phyloP scores from a whole-genome alignment of 2,113 vertebrate species.

The Carollia perspicillata region DNA sequence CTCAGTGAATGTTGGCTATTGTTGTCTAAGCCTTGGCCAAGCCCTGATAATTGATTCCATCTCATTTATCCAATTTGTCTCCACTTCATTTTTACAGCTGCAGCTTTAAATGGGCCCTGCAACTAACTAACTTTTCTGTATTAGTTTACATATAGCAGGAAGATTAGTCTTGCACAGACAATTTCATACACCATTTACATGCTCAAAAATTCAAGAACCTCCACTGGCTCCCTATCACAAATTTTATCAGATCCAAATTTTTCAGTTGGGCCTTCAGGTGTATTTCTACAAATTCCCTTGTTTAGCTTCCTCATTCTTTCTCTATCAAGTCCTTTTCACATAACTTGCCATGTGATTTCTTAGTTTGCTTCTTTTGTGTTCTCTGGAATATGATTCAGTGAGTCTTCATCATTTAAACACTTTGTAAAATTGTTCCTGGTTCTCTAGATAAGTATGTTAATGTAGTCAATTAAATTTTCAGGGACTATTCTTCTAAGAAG shows the following conservation, averaged over 20 bases:
- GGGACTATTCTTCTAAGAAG: background rate
- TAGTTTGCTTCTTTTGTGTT: background rate
- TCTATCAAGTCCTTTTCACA: background rate
- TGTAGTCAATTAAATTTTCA: conserved; percentile 17
- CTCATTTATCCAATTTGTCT: background rate
- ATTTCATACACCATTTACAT: background rate
- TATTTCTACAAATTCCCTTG: background rate
- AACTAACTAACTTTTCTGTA: background rate
- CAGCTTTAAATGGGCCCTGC: background rate
- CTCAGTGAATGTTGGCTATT: background rate
- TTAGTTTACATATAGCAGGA: background rate
- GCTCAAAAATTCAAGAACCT: background rate
- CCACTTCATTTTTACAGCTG: background rate
- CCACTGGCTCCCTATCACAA: background rate
- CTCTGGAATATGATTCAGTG: background rate
- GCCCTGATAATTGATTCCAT: background rate
- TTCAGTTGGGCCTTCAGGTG: background rate
- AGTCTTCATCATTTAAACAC: background rate
- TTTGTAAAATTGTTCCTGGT: background rate
- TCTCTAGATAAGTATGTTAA: background rate
- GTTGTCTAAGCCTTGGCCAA: background rate
- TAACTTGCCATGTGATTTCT: background rate
- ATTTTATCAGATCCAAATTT: conserved; percentile 1
- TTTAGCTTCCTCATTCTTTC: background rate
- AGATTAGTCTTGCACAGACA: background rate